Conservation (phyloP, 2,113 vertebrate species). For the Aptenodytes forsteri region DNA sequence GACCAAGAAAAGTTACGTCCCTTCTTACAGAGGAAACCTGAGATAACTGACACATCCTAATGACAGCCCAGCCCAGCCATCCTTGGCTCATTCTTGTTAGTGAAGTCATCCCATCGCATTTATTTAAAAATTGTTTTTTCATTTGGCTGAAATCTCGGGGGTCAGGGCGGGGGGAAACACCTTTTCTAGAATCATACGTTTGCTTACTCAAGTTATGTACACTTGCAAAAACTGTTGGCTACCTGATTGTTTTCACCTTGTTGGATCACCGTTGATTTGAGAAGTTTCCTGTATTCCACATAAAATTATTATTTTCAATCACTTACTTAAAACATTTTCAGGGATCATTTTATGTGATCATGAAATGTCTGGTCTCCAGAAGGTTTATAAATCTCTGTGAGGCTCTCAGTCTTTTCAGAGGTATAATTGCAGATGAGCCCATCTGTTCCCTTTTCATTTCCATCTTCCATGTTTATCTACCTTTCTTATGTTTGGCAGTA, state of each 20-base stretch:
- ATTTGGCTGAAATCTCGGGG: not conserved
- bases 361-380: not conserved
- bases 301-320: slow-evolving; percentile 5
- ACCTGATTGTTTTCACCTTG: not conserved
- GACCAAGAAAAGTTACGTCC: not conserved
- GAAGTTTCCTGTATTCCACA: not conserved
- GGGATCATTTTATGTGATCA: not conserved
- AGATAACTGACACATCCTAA: not conserved
- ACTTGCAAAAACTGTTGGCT: not conserved
- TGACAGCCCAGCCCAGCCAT: not conserved
- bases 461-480: slow-evolving; percentile 3
- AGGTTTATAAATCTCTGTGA: slow-evolving; percentile 19
- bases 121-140: not conserved
- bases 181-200: not conserved
- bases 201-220: not conserved
- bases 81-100: not conserved
- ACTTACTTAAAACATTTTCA: not conserved
- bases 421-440: slow-evolving; percentile 20
- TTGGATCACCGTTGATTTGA: not conserved
- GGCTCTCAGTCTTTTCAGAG: slow-evolving; percentile 1
- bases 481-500: not conserved
- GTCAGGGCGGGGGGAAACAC: accelerated
- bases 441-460: slow-evolving; percentile 35
- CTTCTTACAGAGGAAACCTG: not conserved
- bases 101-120: not conserved